Base-by-base conservation (phyloP, 2,113 vertebrate genomes). In the Rhea americana region DNA sequence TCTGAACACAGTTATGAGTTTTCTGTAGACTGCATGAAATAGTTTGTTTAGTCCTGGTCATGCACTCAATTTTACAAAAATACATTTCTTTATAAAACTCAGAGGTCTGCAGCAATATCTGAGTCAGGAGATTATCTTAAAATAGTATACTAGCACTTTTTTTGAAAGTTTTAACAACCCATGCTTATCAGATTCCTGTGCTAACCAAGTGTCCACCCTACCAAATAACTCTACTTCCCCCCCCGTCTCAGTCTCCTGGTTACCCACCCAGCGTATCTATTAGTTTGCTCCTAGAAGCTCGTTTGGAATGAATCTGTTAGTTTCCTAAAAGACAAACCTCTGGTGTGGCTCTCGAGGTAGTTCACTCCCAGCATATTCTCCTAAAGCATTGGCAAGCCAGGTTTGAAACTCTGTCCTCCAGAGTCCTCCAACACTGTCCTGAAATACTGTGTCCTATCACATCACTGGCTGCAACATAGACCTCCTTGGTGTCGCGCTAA, bases 301-400 rank as follows among this genome's bases (percentile, higher is more conserved):
- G 24, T 73, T 87, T 70, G 32, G 15, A 77, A 82, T 5, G 41
- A 87, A 80, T 8, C 48, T 62, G 68, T 58, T 70, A 59, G 67
- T 43, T 82, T 39, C 41, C 28, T 39, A 53, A 82, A 80, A 89
- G 89, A 59, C 51, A 35, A 84, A 82, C 61, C 56, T 39, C 74
- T 75, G 47, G 43, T 6, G 2, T 1, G 12, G 26, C 5, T 77
- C 65, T 53, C 4, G 8, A 2, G 14, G n/a, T 1, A 45, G 84
- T 5, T 90, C 30, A 72, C 0, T 0, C 20, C 48, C 72, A 66
- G 37, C 37, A 58, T 63, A 50, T 63, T 41, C 78, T 65, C 51
- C 70, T 63, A n/a, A 59, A n/a, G 72, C 50, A 65, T 0, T 1
- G 53, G 50, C 1, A 1, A 30, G 48, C 32, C 74, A 87, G 43